A percentile compares a stretch with the other conserved stretches of the same genome.
Conservation (phyloP, 2,113 vertebrate species). For the Collichthys lucidus region DNA sequence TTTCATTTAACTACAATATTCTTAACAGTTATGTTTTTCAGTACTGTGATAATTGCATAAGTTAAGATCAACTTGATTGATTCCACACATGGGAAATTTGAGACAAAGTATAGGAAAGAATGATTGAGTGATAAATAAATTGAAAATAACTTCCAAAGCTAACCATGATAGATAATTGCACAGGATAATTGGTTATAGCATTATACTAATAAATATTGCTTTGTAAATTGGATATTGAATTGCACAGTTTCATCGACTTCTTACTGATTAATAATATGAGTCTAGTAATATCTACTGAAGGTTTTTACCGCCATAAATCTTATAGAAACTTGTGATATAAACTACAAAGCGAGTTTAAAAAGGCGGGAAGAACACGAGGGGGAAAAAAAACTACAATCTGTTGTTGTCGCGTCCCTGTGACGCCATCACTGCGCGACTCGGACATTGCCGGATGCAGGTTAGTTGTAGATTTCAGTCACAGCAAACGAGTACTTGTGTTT, state of each 20-base stretch:
- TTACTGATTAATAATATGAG: not conserved
- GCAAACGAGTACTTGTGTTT: not conserved
- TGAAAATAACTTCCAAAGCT: too few species aligned
- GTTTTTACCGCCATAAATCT: not conserved
- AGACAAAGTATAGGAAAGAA: too few species aligned
- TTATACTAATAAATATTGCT: too few species aligned
- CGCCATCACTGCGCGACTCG: conserved; percentile 44
- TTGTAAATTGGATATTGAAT: too few species aligned
- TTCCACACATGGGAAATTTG: too few species aligned
- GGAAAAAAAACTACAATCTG: conserved; percentile 62
- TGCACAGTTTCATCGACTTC: not conserved
- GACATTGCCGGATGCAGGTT: conserved; percentile 11
- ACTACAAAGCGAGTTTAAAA: not conserved
- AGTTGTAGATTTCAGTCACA: not conserved
- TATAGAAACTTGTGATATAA: not conserved
- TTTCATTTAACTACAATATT: too few species aligned
- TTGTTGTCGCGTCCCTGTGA: conserved; percentile 24
- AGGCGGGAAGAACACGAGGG: not conserved
- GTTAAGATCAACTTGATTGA: too few species aligned
- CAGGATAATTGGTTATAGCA: too few species aligned
- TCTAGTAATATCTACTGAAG: not conserved
- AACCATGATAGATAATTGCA: too few species aligned
- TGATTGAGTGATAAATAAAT: too few species aligned
- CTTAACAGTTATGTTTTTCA: too few species aligned
- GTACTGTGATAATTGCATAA: too few species aligned